Conservation (phyloP, 2,888 invertebrate species). For the Drosophila birchii region DNA sequence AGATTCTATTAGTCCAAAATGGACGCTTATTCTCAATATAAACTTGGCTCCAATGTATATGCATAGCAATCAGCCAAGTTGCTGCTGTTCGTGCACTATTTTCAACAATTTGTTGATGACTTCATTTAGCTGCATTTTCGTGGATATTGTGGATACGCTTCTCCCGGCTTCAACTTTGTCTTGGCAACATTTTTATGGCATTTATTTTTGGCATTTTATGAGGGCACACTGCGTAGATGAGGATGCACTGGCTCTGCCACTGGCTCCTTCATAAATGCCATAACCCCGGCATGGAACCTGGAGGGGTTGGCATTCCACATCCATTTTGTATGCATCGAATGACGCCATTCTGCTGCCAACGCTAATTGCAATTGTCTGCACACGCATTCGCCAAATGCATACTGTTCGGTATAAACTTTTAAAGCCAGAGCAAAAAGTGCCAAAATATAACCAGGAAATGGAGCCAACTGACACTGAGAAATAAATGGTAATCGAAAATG, state of each 20-base stretch:
- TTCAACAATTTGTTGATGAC: constrained; percentile 64
- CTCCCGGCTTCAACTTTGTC: constrained; percentile 64
- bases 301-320: constrained; percentile 8
- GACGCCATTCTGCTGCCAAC: constrained; percentile 56
- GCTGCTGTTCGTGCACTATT: constrained; percentile 19
- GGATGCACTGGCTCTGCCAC: background rate
- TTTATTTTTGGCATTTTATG: constrained; percentile 79
- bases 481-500: background rate
- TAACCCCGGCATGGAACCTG: constrained; percentile 14
- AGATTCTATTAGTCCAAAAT: background rate
- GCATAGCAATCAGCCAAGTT: constrained; percentile 66
- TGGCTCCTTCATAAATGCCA: constrained; percentile 50
- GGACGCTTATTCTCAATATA: background rate
- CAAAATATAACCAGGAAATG: background rate
- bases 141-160: constrained; percentile 23
- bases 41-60: constrained; percentile 17
- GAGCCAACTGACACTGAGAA: constrained; percentile 21
- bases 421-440: constrained; percentile 11
- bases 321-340: constrained; percentile 48
- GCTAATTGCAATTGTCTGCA: constrained; percentile 59
- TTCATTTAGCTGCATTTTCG: constrained; percentile 68
- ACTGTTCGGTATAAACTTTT: constrained; percentile 28
- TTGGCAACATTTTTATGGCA: constrained; percentile 66
- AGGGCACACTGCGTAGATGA: constrained; percentile 53
- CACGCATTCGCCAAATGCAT: constrained; percentile 44